phyloP scores from a whole-genome alignment of 2,113 vertebrate genomes.

The Diadophis punctatus region DNA sequence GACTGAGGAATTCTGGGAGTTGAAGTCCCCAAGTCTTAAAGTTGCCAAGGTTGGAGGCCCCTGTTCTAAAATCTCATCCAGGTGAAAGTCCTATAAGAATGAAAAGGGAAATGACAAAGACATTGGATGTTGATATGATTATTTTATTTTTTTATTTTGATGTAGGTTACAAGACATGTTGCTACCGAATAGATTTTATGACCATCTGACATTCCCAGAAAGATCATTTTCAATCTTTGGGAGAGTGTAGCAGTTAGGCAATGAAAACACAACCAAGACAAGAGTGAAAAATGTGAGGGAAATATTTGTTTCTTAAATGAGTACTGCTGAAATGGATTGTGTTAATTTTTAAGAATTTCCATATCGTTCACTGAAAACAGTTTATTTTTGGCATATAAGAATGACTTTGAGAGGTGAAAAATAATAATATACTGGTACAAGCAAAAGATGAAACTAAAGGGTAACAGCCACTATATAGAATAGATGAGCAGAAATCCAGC shows the following conservation, averaged over 20 bases:
- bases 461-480: not conserved
- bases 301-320: not conserved
- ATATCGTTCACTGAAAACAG: not conserved
- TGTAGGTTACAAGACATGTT: not conserved
- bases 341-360: not conserved
- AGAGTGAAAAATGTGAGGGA: not conserved
- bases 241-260: not conserved
- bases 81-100: no score
- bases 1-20: no score
- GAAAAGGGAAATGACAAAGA: not conserved
- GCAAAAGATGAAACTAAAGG: rapidly evolving
- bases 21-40: no score
- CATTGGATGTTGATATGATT: not conserved
- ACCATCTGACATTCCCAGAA: not conserved
- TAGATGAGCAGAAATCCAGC: not conserved
- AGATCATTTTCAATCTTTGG: not conserved
- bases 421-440: not conserved
- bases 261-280: not conserved
- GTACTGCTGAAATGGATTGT: not conserved
- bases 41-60: no score
- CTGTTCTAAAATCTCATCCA: no score
- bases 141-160: not conserved
- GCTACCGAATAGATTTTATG: not conserved
- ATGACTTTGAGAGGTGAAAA: not conserved
- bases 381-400: not conserved